Evolutionary conservation across 2,113 vertebrate genomes (phyloP), one percentile per base, ranked within the genome.

Genomic region (Rhynchomys soricoides): DNA sequence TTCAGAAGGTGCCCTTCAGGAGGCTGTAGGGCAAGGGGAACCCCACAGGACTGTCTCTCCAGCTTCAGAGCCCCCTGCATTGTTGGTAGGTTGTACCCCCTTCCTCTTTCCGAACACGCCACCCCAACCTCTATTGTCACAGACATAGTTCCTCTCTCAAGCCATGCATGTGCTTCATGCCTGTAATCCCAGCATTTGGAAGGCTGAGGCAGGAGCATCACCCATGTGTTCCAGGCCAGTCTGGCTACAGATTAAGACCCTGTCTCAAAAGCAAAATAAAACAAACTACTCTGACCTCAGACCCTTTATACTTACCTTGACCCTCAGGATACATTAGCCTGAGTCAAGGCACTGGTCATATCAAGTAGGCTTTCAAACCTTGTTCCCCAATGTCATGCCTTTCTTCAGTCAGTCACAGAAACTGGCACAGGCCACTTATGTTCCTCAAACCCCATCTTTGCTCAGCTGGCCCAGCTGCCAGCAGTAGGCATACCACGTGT

Each of bases 401-500:
- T 34, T 48, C 92, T 62, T 37, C 79, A 48, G 7, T 43, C 55
- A 16, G 70, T n/a, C 45, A 0, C 43, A 34, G 16, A 37, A 10
- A 55, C 83, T 6, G 1, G 4, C 55, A 45, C 8, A 1, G 16
- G 9, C 40, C n/a, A 26, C n/a, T 29, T 17, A 19, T 0, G 11
- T 57, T 64, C 64, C 85, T 89, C 62, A 1, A 0, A 1, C 3
- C 26, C 43, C 34, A 12, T 5, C n/a, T 64, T n/a, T 79, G 43
- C 13, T 66, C 0, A 26, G 70, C 55, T 50, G 15, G 12, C 5
- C 50, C 77, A 57, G 50, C 43, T 26, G 10, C 31, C 50, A 34
- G 5, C 31, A 68, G 31, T 68, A 34, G 66, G 66, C 66, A 68
- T 68, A 31, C 29, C 64, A 66, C 64, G 1, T 29, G 64, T 68